Evolutionary conservation across 2,797 vertebrate species (phyloP).

Genomic region (Tamandua tetradactyla): DNA sequence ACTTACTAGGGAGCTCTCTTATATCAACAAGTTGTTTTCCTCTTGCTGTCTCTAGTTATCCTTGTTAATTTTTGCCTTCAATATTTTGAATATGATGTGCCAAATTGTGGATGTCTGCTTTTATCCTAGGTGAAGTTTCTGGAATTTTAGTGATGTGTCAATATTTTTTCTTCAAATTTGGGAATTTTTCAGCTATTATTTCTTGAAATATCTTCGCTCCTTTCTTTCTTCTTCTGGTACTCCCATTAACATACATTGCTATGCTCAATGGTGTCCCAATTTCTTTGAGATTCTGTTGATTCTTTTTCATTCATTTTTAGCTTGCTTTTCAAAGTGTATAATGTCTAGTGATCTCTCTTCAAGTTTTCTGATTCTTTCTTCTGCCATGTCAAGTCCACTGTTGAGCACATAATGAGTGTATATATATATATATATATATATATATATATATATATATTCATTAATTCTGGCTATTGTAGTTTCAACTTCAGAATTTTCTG

Average conservation of each 20-base stretch:
- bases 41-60: background rate
- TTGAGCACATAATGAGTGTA: too few species aligned
- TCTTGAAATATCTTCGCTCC: background rate
- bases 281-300: background rate
- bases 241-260: background rate
- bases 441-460: background rate
- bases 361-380: background rate
- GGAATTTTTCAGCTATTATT: background rate
- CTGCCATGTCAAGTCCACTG: background rate
- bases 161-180: background rate
- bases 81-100: background rate
- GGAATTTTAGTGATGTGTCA: background rate
- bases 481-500: background rate
- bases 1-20: background rate
- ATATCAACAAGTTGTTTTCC: background rate
- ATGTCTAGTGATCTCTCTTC: background rate
- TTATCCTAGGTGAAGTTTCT: background rate
- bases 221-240: background rate
- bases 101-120: background rate
- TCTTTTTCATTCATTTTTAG: background rate
- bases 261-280: background rate
- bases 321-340: background rate
- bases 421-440: background rate
- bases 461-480: background rate
- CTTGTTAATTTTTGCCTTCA: background rate